Percentiles rank a stretch among this genome's conserved stretches.
phyloP scores from a whole-genome alignment of 1,140 invertebrate genomes.

The Coenobita brevimanus region DNA sequence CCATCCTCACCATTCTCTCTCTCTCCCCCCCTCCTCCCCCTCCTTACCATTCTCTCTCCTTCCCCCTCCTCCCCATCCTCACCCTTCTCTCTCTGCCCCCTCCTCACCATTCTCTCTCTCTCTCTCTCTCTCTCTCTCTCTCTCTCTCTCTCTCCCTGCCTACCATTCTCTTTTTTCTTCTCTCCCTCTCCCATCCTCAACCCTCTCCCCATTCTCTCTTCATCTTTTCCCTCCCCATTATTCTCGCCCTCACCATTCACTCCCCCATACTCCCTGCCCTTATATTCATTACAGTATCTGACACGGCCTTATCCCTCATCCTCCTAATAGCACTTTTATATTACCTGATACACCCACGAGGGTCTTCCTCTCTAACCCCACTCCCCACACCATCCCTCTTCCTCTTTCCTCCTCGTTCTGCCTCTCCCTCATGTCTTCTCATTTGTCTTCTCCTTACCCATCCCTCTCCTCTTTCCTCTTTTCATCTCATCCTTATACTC shows the following conservation, averaged over 20 bases:
- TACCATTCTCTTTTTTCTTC: conserved; percentile 2
- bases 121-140: background rate
- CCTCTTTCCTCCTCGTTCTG: background rate
- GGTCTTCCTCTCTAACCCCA: background rate
- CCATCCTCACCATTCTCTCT: background rate
- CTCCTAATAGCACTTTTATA: background rate
- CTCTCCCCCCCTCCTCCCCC: background rate
- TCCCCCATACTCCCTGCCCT: background rate
- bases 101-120: background rate
- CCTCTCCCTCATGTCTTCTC: background rate
- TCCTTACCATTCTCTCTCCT: background rate
- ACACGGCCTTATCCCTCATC: background rate
- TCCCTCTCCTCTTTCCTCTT: conserved; percentile 3
- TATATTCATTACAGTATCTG: background rate
- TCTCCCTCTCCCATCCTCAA: background rate
- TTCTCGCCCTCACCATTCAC: too few species aligned
- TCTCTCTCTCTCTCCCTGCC: too few species aligned
- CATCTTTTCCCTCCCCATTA: background rate
- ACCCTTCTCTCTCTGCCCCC: too few species aligned
- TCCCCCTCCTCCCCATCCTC: background rate
- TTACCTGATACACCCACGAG: background rate
- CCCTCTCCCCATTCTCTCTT: background rate
- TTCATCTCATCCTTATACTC: background rate
- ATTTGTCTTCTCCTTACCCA: background rate
- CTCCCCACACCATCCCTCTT: background rate